Evolutionary conservation across 2,888 invertebrate genomes (phyloP).

Genomic region (Sinodicranocentrus sp.): DNA sequence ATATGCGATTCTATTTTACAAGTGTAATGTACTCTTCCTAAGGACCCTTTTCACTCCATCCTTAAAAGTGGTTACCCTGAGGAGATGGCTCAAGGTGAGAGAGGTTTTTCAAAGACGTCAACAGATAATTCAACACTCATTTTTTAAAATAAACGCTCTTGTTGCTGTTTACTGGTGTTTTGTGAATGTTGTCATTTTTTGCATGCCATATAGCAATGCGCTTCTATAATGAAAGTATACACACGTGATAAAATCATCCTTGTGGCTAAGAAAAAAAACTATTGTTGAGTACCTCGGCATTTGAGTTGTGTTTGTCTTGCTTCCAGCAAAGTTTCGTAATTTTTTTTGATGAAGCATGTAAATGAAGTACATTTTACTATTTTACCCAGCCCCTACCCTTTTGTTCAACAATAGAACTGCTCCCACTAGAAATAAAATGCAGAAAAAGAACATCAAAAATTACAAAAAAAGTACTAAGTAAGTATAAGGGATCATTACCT

Average conservation of each 20-base stretch:
- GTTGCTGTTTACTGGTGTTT: constrained; percentile 27
- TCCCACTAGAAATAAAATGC: not conserved
- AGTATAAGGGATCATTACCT: constrained; percentile 26
- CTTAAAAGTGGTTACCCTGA: constrained; percentile 16
- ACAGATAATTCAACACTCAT: constrained; percentile 33
- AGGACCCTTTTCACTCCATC: constrained; percentile 15
- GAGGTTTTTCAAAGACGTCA: constrained; percentile 53
- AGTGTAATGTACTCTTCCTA: not conserved
- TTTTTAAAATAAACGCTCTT: constrained; percentile 21
- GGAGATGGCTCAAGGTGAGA: constrained; percentile 51
- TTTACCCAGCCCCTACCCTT: not conserved
- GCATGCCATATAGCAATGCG: not conserved
- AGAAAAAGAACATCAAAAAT: constrained; percentile 9
- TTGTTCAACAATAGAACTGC: not conserved
- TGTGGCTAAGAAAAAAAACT: too few relatives aligned
- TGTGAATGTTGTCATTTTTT: constrained; percentile 29
- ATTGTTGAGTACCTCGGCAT: too few relatives aligned
- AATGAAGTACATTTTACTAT: too few relatives aligned
- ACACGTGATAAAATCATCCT: too few relatives aligned
- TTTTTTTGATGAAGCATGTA: too few relatives aligned
- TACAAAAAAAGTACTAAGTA: constrained; percentile 10
- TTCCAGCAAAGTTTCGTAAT: too few relatives aligned
- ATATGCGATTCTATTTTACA: not conserved
- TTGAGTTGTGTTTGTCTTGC: too few relatives aligned
- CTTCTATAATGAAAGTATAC: too few relatives aligned